These are phyloP conservation scores for Tipula lateralis DNA, from an alignment of 2,888 invertebrate species.

Conservation along the genomic window DNA sequence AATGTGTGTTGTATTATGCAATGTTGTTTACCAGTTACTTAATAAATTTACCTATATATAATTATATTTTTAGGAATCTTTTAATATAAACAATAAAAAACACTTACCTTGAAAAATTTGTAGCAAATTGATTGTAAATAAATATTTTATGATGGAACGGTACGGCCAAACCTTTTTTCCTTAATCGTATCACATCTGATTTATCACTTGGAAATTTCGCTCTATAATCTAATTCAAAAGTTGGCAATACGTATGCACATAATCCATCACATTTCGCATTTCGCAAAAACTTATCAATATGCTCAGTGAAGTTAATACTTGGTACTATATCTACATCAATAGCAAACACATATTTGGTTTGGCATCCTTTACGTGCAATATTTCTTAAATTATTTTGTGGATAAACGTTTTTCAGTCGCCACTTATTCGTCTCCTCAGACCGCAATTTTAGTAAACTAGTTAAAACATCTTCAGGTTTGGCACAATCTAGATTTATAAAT, in stretches of 20 bases:
- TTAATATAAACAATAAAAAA: too few species aligned
- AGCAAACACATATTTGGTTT: conserved; percentile 72
- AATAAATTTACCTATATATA: too few species aligned
- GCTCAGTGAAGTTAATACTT: conserved; percentile 64
- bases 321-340: conserved; percentile 88
- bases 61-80: too few species aligned
- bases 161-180: conserved; percentile 73
- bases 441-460: conserved; percentile 57
- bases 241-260: conserved; percentile 87
- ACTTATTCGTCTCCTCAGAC: conserved; percentile 59
- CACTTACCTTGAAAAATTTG: conserved; percentile 76
- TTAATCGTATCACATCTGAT: conserved; percentile 67
- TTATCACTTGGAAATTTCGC: conserved; percentile 78
- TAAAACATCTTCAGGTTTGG: conserved; percentile 61
- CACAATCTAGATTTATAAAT: conserved; percentile 55
- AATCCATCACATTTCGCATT: conserved; percentile 56
- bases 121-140: conserved; percentile 87
- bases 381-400: conserved; percentile 88
- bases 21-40: too few species aligned
- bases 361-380: conserved; percentile 78
- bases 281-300: conserved; percentile 64
- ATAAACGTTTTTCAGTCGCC: conserved; percentile 72
- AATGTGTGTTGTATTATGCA: too few species aligned
- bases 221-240: conserved; percentile 77
- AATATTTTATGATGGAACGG: conserved; percentile 90